Percentiles rank a stretch among this genome's conserved stretches.
Evolutionary conservation across 2,888 invertebrate genomes (phyloP).

Genomic region (Apocheima hispidaria): DNA sequence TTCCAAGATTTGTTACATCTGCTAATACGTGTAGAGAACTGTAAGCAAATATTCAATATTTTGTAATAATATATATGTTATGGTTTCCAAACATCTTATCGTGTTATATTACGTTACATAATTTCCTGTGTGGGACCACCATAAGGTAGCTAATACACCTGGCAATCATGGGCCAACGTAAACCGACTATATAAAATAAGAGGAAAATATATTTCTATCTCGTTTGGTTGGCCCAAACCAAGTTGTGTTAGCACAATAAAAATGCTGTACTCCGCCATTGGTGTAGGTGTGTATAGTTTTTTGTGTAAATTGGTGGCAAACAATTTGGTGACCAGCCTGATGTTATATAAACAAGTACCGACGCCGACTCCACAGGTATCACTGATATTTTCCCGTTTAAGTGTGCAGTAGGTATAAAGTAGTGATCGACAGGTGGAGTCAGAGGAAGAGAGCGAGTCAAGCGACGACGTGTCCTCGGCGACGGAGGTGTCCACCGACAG

Average conservation of each 20-base stretch:
- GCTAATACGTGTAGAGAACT: too few relatives aligned
- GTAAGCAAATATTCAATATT: neutral
- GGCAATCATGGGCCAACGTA: too few relatives aligned
- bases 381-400: neutral
- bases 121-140: too few relatives aligned
- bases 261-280: neutral
- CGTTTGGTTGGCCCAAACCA: too few relatives aligned
- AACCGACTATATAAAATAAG: too few relatives aligned
- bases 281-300: neutral
- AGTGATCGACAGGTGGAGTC: conserved; percentile 75
- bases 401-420: conserved; percentile 31
- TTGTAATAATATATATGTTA: too few relatives aligned
- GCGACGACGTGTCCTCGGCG: conserved; percentile 93
- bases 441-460: conserved; percentile 87
- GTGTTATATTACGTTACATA: too few relatives aligned
- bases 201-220: too few relatives aligned
- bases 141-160: too few relatives aligned
- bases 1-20: too few relatives aligned
- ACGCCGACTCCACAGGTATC: neutral
- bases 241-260: too few relatives aligned
- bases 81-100: too few relatives aligned
- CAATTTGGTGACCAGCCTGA: neutral
- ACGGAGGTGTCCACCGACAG: conserved; percentile 97
- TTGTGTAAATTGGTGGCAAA: neutral
- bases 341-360: neutral